Conservation (phyloP, 2,113 vertebrate genomes). For the Cichladusa arquata region DNA sequence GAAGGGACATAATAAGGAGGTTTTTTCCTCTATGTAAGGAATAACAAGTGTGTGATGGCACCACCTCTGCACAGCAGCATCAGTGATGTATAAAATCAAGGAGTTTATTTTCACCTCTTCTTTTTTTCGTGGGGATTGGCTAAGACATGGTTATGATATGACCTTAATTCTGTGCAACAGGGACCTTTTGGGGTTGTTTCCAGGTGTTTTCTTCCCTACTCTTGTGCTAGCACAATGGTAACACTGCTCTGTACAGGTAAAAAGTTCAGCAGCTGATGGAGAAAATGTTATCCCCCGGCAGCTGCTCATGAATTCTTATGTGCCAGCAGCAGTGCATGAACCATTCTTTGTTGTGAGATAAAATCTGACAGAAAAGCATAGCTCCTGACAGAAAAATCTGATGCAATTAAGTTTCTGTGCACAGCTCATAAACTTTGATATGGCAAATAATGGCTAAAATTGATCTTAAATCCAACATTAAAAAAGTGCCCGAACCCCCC, state of each 20-base stretch:
- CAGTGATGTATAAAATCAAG: background rate
- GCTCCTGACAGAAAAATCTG: conserved; percentile 61
- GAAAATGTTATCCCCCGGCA: conserved; percentile 55
- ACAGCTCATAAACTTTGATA: conserved; percentile 64
- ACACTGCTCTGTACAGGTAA: conserved; percentile 5
- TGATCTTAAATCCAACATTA: conserved; percentile 51
- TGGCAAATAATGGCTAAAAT: conserved; percentile 55
- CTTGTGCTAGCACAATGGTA: background rate
- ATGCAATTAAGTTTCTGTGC: conserved; percentile 61
- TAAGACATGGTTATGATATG: background rate
- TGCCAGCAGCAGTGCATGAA: conserved; percentile 61
- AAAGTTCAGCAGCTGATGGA: conserved; percentile 52
- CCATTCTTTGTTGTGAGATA: conserved; percentile 58
- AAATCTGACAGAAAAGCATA: conserved; percentile 60
- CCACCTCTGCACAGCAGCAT: background rate
- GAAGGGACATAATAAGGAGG: background rate
- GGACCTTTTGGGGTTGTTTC: background rate
- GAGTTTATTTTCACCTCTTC: background rate
- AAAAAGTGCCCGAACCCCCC: background rate
- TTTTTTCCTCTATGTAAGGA: background rate
- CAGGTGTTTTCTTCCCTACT: background rate
- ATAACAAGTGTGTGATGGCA: background rate
- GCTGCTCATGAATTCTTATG: conserved; percentile 54
- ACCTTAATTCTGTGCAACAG: background rate
- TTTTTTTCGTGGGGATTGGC: background rate